A percentile compares a stretch with the other conserved stretches of the same genome.
Conservation (phyloP, 2,113 vertebrate species). For the Ceratotherium simum region DNA sequence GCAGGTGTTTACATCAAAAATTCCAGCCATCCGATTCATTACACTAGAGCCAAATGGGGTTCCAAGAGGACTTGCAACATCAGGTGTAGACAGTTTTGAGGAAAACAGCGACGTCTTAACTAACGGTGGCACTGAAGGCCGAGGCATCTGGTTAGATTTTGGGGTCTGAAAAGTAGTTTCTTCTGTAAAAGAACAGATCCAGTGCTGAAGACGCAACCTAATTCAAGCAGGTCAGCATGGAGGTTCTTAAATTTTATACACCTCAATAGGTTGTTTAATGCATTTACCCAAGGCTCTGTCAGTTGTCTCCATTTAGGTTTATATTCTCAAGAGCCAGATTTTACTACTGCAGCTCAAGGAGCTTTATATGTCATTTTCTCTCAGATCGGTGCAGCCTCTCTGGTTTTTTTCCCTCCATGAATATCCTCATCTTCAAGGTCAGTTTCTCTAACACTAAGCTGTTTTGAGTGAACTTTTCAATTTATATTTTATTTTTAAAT, state of each 20-base stretch:
- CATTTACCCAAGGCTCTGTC: neutral
- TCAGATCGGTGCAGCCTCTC: neutral
- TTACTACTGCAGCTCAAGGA: neutral
- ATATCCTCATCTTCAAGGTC: constrained; percentile 19
- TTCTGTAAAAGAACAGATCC: constrained; percentile 83
- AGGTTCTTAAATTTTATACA: neutral
- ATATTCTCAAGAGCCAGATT: neutral
- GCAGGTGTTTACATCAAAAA: constrained; percentile 88
- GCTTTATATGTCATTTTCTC: neutral
- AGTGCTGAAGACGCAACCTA: neutral
- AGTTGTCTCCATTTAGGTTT: neutral
- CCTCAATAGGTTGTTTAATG: neutral
- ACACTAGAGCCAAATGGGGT: constrained; percentile 90
- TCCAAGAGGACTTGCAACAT: constrained; percentile 87
- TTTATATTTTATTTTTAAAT: constrained; percentile 51
- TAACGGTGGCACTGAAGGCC: constrained; percentile 88
- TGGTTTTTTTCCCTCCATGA: neutral
- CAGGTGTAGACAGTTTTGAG: constrained; percentile 87
- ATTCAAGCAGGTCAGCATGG: neutral
- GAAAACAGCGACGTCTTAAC: constrained; percentile 86
- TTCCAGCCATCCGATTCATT: constrained; percentile 86
- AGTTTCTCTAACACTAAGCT: constrained; percentile 47
- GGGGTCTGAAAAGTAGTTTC: constrained; percentile 87
- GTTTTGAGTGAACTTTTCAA: neutral
- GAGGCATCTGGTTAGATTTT: constrained; percentile 80